A percentile compares a stretch with the other conserved stretches of the same genome.
Evolutionary conservation across 2,888 invertebrate genomes (phyloP).

Genomic region (Frankliniella intonsa): DNA sequence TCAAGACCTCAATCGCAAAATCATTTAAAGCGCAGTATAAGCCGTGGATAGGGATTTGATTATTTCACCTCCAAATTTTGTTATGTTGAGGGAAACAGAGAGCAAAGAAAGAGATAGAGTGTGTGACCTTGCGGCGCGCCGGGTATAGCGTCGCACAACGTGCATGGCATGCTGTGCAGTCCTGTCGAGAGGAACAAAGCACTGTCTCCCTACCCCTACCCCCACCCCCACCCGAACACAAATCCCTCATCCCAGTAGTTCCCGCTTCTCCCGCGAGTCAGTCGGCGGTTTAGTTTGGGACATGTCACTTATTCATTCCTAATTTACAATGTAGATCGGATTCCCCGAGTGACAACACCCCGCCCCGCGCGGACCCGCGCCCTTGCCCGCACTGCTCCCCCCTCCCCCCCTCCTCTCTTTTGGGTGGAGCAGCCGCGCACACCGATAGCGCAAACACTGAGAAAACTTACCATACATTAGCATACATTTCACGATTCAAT

Average conservation of each 20-base stretch:
- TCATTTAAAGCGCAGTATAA: too few species aligned
- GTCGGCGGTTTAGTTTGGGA: not conserved
- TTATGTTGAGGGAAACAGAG: too few species aligned
- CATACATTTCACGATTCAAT: slow-evolving; percentile 20
- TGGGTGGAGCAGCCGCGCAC: not conserved
- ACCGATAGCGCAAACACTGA: slow-evolving; percentile 20
- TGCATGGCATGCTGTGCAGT: too few species aligned
- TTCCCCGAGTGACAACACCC: not conserved
- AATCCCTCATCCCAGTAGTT: too few species aligned
- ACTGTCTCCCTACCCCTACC: not conserved
- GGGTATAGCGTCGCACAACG: too few species aligned
- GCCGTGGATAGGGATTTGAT: too few species aligned
- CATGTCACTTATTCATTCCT: slow-evolving; percentile 15
- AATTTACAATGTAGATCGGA: slow-evolving; percentile 18
- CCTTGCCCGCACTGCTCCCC: not conserved
- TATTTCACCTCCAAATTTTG: too few species aligned
- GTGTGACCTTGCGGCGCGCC: too few species aligned
- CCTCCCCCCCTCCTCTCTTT: not conserved
- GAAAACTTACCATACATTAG: slow-evolving; percentile 23
- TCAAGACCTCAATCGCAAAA: too few species aligned
- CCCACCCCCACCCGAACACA: not conserved
- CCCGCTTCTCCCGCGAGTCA: not conserved
- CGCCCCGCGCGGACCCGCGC: not conserved
- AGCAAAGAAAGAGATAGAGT: too few species aligned
- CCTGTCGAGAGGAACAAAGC: not conserved